Base-by-base conservation (phyloP, 2,113 vertebrate genomes). In the Notechis scutatus region DNA sequence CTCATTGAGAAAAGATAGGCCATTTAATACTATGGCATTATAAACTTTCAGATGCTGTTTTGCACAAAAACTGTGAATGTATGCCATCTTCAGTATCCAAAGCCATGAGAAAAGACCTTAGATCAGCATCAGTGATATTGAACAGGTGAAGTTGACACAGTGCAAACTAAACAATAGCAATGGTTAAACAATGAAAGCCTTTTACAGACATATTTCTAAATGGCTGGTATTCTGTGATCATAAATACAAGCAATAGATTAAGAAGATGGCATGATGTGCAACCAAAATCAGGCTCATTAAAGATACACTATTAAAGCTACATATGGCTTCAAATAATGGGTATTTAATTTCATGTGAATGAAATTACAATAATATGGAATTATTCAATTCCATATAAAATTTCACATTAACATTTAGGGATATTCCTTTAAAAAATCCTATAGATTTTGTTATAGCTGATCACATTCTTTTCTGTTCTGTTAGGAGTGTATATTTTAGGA, bases 201-300 rank as follows among this genome's bases (percentile, higher is more conserved):
- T n/a, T 39, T 39, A 74, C n/a, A 81, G 34, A 20, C 69, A 1
- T 39, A 39, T 81, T 39, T 39, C 91, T 18, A 4, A 96, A 96
- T 95, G 42, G 14, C 2, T 90, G 74, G 95, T 92, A 93, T 91
- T 61, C 89, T 92, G 0, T 57, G 85, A 54, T 59, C 96, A 95
- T 96, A 47, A 96, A 95, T 95, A 26, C 95, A 93, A n/a, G 89
- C 56, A 89, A 15, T 95, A 90, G 92, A 64, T 91, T 92, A 69
- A 91, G 45, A 85, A 95, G 93, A 4, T 90, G 69, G 47, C 61
- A 86, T 93, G n/a, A 93, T 95, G 92, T 92, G 94, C 26, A n/a
- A 95, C 96, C 96, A 94, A 86, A 95, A 89, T 92, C 29, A 90
- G 90, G 20, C 24, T 93, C 74, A 86, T 90, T 45, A 61, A 56